Conservation (phyloP, 2,113 vertebrate species). For the Anthoscopus minutus region DNA sequence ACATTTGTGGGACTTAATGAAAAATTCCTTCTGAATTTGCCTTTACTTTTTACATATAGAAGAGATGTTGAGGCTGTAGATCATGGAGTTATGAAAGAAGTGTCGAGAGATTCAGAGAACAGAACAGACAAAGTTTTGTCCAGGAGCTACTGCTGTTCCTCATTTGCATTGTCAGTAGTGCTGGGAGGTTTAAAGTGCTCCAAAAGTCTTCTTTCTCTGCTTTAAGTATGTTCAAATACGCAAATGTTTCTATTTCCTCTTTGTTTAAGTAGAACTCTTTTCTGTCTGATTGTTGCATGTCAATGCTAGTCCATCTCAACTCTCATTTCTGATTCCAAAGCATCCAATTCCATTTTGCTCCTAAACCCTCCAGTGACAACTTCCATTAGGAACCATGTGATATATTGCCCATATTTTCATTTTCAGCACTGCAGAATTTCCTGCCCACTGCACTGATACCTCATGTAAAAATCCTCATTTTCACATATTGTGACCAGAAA, state of each 20-base stretch:
- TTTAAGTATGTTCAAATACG: not conserved
- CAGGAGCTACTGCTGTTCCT: not conserved
- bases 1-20: not conserved
- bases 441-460: not conserved
- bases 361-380: not conserved
- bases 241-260: not conserved
- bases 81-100: not conserved
- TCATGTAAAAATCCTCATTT: not conserved
- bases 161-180: not conserved
- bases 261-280: not conserved
- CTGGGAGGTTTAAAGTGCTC: not conserved
- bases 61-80: not conserved
- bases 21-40: not conserved
- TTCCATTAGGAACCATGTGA: not conserved
- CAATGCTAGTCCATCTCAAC: not conserved
- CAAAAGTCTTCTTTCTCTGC: not conserved
- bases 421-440: not conserved
- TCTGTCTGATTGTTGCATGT: not conserved
- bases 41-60: not conserved
- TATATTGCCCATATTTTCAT: not conserved
- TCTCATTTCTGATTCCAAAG: not conserved
- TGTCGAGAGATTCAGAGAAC: not conserved
- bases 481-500: not conserved
- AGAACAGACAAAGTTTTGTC: not conserved
- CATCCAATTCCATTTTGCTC: not conserved